phyloP scores from a whole-genome alignment of 2,888 invertebrate species.

The Troilus luridus region DNA sequence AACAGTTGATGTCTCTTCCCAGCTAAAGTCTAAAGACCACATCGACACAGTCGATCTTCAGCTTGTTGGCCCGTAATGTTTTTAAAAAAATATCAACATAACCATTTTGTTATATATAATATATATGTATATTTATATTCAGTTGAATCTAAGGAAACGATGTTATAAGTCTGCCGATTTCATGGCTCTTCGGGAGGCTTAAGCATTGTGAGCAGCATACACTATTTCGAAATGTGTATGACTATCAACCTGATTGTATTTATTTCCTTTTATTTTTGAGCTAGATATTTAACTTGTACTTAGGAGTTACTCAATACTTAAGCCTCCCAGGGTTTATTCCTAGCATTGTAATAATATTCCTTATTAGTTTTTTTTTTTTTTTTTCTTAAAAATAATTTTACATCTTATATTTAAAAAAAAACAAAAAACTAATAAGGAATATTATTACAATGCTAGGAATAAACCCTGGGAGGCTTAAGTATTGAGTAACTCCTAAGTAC shows the following conservation, averaged over 20 bases:
- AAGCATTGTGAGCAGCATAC: constrained; percentile 47
- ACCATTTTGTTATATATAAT: constrained; percentile 54
- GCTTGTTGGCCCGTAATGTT: constrained; percentile 34
- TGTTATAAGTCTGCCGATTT: constrained; percentile 55
- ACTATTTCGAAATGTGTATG: constrained; percentile 34
- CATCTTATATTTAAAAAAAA: constrained; percentile 63
- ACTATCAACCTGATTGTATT: constrained; percentile 42
- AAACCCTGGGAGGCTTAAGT: constrained; percentile 62
- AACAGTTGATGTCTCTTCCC: constrained; percentile 51
- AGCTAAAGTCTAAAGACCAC: constrained; percentile 2
- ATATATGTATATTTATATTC: constrained; percentile 18
- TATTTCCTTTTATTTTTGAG: constrained; percentile 42
- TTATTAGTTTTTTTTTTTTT: constrained; percentile 32
- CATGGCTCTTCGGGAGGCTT: constrained; percentile 49
- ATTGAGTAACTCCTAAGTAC: constrained; percentile 60
- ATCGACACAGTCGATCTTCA: constrained; percentile 33
- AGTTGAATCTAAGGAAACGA: constrained; percentile 23
- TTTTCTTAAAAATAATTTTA: constrained; percentile 64
- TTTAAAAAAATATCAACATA: constrained; percentile 20
- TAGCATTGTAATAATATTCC: constrained; percentile 59
- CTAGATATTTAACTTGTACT: constrained; percentile 56
- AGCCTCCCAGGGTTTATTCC: constrained; percentile 61
- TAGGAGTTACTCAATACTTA: constrained; percentile 59
- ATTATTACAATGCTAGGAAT: constrained; percentile 60
- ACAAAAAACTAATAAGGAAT: constrained; percentile 33